phyloP scores from a whole-genome alignment of 1,140 invertebrate species.

The Diabrotica virgifera region DNA sequence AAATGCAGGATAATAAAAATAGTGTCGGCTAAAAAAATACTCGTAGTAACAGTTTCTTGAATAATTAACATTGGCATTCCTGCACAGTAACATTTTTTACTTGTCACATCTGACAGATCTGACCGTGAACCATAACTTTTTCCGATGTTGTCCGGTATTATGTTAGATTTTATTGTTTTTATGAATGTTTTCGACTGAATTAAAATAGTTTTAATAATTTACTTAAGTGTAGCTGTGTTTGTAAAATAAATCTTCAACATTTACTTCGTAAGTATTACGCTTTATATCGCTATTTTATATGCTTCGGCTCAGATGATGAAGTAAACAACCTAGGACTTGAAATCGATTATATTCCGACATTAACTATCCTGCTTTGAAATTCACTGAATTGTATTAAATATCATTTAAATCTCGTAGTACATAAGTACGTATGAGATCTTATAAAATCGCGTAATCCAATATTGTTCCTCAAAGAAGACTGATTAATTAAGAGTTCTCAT shows the following conservation, averaged over 20 bases:
- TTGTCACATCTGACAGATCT: not conserved
- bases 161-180: constrained; percentile 3
- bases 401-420: no score
- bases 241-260: not conserved
- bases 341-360: constrained; percentile 15
- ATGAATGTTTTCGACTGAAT: constrained; percentile 3
- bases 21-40: not conserved
- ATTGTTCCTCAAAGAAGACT: no score
- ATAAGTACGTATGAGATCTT: no score
- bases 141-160: not conserved
- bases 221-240: not conserved
- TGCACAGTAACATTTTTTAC: not conserved
- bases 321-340: constrained; percentile 12
- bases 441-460: no score
- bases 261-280: constrained; percentile 4
- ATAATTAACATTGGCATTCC: constrained; percentile 1
- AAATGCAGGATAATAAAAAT: no score
- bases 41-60: not conserved
- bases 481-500: no score
- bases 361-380: not conserved
- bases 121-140: not conserved
- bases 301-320: constrained; percentile 4
- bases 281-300: constrained; percentile 8
- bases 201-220: not conserved
- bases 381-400: not conserved